Evolutionary conservation across 2,113 vertebrate genomes (phyloP), one percentile per base, ranked within the genome.

Genomic region (Ptilorrhoa leucosticta): DNA sequence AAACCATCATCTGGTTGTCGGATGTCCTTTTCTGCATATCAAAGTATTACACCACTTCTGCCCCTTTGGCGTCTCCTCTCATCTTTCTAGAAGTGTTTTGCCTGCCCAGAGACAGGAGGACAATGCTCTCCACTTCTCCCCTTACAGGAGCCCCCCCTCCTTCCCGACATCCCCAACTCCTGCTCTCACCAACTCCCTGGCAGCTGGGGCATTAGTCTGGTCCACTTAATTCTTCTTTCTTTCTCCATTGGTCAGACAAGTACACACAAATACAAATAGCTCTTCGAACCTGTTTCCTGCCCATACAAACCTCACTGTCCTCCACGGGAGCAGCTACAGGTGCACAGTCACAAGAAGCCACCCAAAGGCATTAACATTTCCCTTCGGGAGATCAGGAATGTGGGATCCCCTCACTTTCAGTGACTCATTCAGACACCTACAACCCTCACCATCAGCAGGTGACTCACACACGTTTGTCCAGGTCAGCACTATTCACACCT

Each of bases 1-100:
- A 84, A 95, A 60, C n/a, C 73, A 80, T 85, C 82, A 65, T n/a
- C 79, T 86, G 75, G 22, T 40, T 95, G 82, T 90, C 76, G 86
- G 44, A 89, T 53, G 31, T 90, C 66, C 79, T 78, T 87, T 78
- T 56, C 66, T 90, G 54, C 58, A 30, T 70, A 69, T 26, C 66
- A 42, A 50, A 95, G 47, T 53, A 24, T n/a, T 89, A 23, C 28
- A 11, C 35, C 63, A 20, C 31, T 50, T 31, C 27, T 87, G 39
- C 13, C 85, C 40, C 61, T 70, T 73, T 56, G 45, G 45, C 51
- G 31, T 63, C 53, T 81, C 9, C 0, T 85, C 60, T 75, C 39
- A 70, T 35, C 50, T 91, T 71, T n/a, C 44, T 65, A 76, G 51
- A 54, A 66, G 53, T 14, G 23, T 35, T 81, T 69, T 84, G 48